These are phyloP conservation scores for Polypterus senegalus DNA, from an alignment of 2,113 vertebrate species.

Conservation along the genomic window DNA sequence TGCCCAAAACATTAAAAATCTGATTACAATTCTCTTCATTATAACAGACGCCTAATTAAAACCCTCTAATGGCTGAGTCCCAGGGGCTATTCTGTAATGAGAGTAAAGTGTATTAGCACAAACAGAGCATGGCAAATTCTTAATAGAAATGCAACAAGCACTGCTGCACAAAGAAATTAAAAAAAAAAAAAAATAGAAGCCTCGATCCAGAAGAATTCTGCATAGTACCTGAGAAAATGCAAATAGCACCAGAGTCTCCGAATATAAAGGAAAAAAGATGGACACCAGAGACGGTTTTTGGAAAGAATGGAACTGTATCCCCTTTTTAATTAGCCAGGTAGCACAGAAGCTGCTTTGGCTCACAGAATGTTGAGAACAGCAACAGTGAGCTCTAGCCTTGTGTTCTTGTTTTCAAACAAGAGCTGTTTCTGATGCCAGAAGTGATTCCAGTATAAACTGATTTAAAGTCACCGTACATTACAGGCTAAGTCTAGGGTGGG, in stretches of 20 bases:
- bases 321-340: neutral
- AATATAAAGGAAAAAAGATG: neutral
- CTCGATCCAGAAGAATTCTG: neutral
- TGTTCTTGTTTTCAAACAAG: too few species aligned
- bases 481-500: too few species aligned
- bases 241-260: neutral
- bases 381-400: too few species aligned
- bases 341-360: neutral
- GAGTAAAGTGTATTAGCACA: neutral
- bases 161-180: neutral
- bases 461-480: too few species aligned
- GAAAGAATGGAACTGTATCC: neutral
- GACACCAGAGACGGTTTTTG: neutral
- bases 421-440: too few species aligned
- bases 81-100: neutral
- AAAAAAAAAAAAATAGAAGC: neutral
- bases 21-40: neutral
- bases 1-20: neutral
- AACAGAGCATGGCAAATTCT: neutral
- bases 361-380: too few species aligned
- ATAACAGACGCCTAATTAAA: neutral
- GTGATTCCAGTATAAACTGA: too few species aligned
- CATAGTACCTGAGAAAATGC: neutral
- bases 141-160: neutral
- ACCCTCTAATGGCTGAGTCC: neutral